These are phyloP conservation scores for Petrophora chlorosata DNA, from an alignment of 2,888 invertebrate species.

Conservation along the genomic window DNA sequence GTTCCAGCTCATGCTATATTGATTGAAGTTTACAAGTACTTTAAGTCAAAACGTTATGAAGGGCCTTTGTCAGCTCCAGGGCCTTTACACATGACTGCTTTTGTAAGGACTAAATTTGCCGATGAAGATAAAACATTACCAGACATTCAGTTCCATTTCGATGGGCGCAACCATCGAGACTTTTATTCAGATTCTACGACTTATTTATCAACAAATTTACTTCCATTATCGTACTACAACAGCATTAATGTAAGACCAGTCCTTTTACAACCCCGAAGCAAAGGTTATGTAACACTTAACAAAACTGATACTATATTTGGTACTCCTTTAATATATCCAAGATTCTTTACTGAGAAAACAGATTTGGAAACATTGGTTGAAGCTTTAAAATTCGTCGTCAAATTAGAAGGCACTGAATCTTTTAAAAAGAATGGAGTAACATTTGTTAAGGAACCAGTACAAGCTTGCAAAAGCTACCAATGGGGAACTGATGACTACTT, in stretches of 20 bases:
- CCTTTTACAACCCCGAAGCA: slow-evolving; percentile 83
- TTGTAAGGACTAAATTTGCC: slow-evolving; percentile 82
- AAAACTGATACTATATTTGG: slow-evolving; percentile 87
- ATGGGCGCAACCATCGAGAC: slow-evolving; percentile 79
- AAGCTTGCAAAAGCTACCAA: slow-evolving; percentile 77
- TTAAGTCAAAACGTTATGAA: slow-evolving; percentile 49
- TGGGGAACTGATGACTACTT: slow-evolving; percentile 86
- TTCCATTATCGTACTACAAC: slow-evolving; percentile 84
- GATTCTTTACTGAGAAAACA: slow-evolving; percentile 84
- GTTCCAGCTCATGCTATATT: slow-evolving; percentile 58
- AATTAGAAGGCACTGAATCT: slow-evolving; percentile 81
- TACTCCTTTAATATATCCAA: slow-evolving; percentile 88
- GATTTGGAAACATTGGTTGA: slow-evolving; percentile 85
- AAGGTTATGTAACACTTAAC: slow-evolving; percentile 85
- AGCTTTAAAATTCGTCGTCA: slow-evolving; percentile 83
- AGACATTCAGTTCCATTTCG: slow-evolving; percentile 87
- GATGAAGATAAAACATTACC: slow-evolving; percentile 78
- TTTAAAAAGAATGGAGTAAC: slow-evolving; percentile 80
- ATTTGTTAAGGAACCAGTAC: slow-evolving; percentile 81
- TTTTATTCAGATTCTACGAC: slow-evolving; percentile 82
- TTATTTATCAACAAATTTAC: slow-evolving; percentile 65
- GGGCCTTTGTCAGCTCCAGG: slow-evolving; percentile 82
- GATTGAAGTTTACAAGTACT: slow-evolving; percentile 63
- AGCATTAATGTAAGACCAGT: slow-evolving; percentile 85
- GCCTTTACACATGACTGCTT: slow-evolving; percentile 82